Evolutionary conservation across 2,888 invertebrate genomes (phyloP), one percentile per base, ranked within the genome.

Genomic region (Entomobrya proxima): DNA sequence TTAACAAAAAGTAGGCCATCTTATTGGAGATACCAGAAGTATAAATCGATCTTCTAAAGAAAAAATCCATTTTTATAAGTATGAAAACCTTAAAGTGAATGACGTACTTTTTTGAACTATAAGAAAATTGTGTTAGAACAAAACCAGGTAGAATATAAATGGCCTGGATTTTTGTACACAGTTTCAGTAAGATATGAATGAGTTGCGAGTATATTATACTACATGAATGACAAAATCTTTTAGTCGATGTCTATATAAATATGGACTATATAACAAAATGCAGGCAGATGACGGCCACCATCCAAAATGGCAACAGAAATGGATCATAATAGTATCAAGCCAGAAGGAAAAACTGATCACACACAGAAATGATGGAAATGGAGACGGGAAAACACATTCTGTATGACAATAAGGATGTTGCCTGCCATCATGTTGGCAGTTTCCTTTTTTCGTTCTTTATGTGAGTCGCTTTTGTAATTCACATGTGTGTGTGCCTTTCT

Each of bases 351-450:
- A n/a, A n/a, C n/a, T n/a, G n/a, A n/a, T n/a, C n/a, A n/a, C n/a
- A n/a, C n/a, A n/a, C n/a, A n/a, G n/a, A n/a, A n/a, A 13, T 77
- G 37, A 77, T 77, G 61, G 77, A 61, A 78, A 61, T 78, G 44
- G 78, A 47, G 44, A 47, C 18, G 15, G 5, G 44, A 44, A 77
- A 58, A 77, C 58, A 77, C 58, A 77, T 77, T 55, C 58, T 47
- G 61, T 52, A 52, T 50, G 79, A 79, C 37, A 69, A 67, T 64
- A 11, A 64, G 15, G 11, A 37, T 67, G 40, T 21, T 69, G 32
- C 64, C 40, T 67, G 2, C 40, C 32, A 37, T 1, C 27, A n/a
- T 35, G 67, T 67, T 7, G n/a, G 50, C 15, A 4, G 9, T 37
- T 40, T 74, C 15, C 27, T 72, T 37, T n/a, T n/a, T n/a, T n/a